Percentiles rank a stretch among this genome's conserved stretches.
Evolutionary conservation across 2,888 invertebrate genomes (phyloP).

Genomic region (Meghimatium bilineatum): DNA sequence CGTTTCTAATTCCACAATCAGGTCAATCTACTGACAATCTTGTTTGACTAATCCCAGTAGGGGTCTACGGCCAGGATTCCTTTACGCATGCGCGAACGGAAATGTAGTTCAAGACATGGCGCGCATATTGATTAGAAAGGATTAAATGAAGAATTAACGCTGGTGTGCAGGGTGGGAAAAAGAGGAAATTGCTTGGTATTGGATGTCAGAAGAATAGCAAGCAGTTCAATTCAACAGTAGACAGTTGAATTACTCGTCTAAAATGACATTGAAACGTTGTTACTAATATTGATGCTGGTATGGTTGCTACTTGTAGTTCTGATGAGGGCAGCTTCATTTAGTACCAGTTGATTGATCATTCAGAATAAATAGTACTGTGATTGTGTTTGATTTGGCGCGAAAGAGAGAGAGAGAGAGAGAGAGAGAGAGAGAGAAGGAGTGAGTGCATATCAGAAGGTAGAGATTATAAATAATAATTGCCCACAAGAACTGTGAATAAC

Average conservation of each 20-base stretch:
- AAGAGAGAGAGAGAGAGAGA: no score
- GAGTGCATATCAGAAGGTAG: no score
- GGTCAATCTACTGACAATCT: neutral
- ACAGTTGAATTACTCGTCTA: neutral
- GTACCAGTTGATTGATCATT: no score
- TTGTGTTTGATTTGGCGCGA: no score
- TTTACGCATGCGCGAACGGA: neutral
- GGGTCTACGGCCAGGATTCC: neutral
- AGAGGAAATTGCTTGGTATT: neutral
- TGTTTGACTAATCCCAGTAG: neutral
- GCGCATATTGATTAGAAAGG: constrained; percentile 5
- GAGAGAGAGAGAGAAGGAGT: no score
- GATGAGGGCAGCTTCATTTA: no score
- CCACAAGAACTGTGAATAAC: no score
- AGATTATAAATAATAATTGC: no score
- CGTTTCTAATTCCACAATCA: neutral
- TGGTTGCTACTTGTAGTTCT: no score
- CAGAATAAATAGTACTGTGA: no score
- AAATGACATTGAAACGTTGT: no score
- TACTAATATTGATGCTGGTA: no score
- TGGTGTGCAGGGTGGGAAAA: neutral
- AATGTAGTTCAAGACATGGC: neutral
- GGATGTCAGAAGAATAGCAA: neutral
- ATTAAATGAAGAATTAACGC: neutral
- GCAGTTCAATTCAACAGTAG: neutral